These are phyloP conservation scores for Peromyscus attwateri DNA, from an alignment of 2,797 vertebrate genomes.

Conservation along the genomic window DNA sequence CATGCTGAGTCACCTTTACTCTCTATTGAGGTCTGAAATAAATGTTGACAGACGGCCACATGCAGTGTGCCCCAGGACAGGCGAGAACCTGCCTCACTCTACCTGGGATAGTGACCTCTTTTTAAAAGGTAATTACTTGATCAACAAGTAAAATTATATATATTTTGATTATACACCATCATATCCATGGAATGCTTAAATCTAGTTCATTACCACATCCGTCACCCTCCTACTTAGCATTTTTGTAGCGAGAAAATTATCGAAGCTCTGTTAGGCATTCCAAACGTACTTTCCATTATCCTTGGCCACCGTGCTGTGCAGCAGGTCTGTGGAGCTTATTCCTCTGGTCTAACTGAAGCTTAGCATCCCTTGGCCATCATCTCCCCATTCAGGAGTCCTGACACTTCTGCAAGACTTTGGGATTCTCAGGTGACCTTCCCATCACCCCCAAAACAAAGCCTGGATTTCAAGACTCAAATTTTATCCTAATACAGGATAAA, in stretches of 20 bases:
- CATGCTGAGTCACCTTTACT: not conserved
- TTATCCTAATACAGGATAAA: slow-evolving; percentile 27
- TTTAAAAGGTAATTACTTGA: not conserved
- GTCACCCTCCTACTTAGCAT: not conserved
- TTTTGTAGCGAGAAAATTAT: not conserved
- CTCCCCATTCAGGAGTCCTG: not conserved
- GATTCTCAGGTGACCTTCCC: not conserved
- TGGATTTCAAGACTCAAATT: not conserved
- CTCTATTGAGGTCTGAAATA: not conserved
- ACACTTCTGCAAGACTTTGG: not conserved
- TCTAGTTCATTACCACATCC: not conserved
- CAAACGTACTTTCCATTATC: not conserved
- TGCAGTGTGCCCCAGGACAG: not conserved
- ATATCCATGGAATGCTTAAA: not conserved
- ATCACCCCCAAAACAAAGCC: not conserved
- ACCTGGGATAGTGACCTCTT: not conserved
- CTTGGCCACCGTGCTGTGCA: too few relatives aligned
- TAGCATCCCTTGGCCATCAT: not conserved
- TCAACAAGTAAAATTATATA: not conserved
- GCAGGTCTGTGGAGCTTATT: not conserved
- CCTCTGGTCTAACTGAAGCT: not conserved
- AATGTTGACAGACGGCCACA: not conserved
- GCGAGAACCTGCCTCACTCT: not conserved
- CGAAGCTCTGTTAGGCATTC: not conserved
- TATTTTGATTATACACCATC: not conserved